Conservation (phyloP, 2,888 invertebrate genomes). For the Shargacucullia verbasci region DNA sequence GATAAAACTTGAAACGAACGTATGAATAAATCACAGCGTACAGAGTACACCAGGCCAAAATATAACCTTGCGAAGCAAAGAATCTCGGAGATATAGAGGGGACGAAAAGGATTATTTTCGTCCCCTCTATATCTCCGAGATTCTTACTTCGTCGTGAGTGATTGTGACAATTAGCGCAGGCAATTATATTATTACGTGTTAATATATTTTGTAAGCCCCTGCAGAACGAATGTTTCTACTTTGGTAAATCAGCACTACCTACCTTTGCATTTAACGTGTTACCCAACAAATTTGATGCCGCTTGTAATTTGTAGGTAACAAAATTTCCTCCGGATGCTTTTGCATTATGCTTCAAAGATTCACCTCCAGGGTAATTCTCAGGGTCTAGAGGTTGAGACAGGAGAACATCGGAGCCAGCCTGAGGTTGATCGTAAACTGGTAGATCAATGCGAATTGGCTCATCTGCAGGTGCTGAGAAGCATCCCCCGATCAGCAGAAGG, state of each 20-base stretch:
- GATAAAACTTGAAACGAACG: too few species aligned
- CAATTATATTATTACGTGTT: too few species aligned
- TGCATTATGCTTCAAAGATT: constrained; percentile 47
- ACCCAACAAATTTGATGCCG: constrained; percentile 60
- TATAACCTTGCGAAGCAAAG: too few species aligned
- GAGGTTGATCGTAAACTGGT: constrained; percentile 78
- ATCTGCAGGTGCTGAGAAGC: constrained; percentile 73
- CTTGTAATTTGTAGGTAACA: constrained; percentile 66
- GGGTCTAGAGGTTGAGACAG: constrained; percentile 61
- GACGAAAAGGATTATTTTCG: too few species aligned
- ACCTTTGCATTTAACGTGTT: constrained; percentile 61
- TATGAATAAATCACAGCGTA: too few species aligned
- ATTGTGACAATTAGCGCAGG: too few species aligned
- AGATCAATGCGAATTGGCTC: constrained; percentile 79
- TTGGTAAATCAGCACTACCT: constrained; percentile 6
- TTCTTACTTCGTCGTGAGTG: too few species aligned
- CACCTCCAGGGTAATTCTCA: constrained; percentile 72
- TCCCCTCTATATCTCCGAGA: too few species aligned
- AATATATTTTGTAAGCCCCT: too few species aligned
- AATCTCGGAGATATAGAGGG: too few species aligned
- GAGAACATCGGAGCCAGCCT: constrained; percentile 53
- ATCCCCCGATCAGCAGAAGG: constrained; percentile 55
- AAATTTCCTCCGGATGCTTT: constrained; percentile 61
- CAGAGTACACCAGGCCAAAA: too few species aligned
- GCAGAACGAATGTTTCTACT: too few species aligned